Conservation (phyloP, 2,797 vertebrate species). For the Brotula barbata region DNA sequence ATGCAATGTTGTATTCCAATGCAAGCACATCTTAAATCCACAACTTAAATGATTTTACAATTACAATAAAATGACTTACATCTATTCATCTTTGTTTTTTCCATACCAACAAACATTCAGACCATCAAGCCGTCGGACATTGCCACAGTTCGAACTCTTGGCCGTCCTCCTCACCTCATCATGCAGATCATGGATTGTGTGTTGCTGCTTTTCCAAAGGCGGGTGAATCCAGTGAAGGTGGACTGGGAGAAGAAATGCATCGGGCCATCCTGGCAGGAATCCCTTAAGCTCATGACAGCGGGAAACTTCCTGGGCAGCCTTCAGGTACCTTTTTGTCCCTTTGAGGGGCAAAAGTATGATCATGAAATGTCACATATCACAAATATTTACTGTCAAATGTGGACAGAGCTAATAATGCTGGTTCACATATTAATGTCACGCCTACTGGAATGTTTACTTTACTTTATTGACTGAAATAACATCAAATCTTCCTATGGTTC, state of each 20-base stretch:
- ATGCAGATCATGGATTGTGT: slow-evolving; percentile 99
- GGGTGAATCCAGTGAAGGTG: slow-evolving; percentile 84
- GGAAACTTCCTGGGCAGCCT: slow-evolving; percentile 93
- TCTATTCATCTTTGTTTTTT: not conserved
- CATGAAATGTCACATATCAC: too few species aligned
- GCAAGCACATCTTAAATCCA: too few species aligned
- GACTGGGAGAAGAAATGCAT: slow-evolving; percentile 87
- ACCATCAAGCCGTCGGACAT: slow-evolving; percentile 97
- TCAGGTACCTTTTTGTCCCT: slow-evolving; percentile 67
- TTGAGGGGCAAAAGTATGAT: not conserved
- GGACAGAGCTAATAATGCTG: too few species aligned
- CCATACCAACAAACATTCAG: slow-evolving; percentile 63
- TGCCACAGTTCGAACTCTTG: slow-evolving; percentile 90
- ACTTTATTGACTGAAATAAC: too few species aligned
- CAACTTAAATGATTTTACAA: too few species aligned
- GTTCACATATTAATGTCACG: too few species aligned
- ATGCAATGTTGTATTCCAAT: too few species aligned
- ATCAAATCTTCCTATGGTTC: too few species aligned
- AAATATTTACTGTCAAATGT: too few species aligned
- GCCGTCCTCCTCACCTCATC: slow-evolving; percentile 93
- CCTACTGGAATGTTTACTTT: too few species aligned
- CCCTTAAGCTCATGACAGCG: slow-evolving; percentile 93
- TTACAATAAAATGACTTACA: too few species aligned
- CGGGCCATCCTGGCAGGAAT: slow-evolving; percentile 93
- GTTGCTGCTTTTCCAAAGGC: slow-evolving; percentile 91